Base-by-base conservation (phyloP, 2,113 vertebrate genomes). In the Burhinus bistriatus region DNA sequence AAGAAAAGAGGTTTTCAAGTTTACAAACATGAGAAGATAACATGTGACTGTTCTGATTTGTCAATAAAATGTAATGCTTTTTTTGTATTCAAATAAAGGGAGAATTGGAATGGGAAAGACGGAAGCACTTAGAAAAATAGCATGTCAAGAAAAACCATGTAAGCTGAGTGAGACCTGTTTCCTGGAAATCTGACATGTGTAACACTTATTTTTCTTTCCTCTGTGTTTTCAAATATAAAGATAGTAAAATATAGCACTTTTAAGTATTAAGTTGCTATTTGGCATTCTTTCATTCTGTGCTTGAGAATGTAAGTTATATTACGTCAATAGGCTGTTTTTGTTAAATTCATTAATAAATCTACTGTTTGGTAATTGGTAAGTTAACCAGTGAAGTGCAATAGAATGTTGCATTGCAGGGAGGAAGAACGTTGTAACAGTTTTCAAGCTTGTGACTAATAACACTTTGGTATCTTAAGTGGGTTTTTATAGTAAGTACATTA, bases 1-100 rank as follows among this genome's bases (percentile, higher is more conserved):
- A 92, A 87, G 78, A 84, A 89, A 92, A 89, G 49, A 87, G 30
- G 45, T 82, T 95, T 91, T 89, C 45, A 66, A 12, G 62, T 83
- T 85, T 70, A 77, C 45, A 92, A 73, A 55, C 61, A 18, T 34
- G 64, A 66, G 34, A 89, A 61, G 64, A 9, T 72, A 79, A 82
- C 34, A 42, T 11, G 4, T 66, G 66, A 38, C 38, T 3, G 0
- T 84, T 81, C 29, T 55, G 55, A 71, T 83, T 87, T 79, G 30
- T 51, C 38, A 66, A 9, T 61, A 83, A 88, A 82, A 76, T 76
- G 5, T 23, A 68, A 26, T 27, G 7, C 4, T 6, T 12, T 38
- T 36, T 40, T 77, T 75, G 0, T 51, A 19, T 55, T 92, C 59
- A 80, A 81, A n/a, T 68, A 38, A 57, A 68, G 16, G 12, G 9